Conservation (phyloP, 2,113 vertebrate genomes). For the Spheniscus mendiculus region DNA sequence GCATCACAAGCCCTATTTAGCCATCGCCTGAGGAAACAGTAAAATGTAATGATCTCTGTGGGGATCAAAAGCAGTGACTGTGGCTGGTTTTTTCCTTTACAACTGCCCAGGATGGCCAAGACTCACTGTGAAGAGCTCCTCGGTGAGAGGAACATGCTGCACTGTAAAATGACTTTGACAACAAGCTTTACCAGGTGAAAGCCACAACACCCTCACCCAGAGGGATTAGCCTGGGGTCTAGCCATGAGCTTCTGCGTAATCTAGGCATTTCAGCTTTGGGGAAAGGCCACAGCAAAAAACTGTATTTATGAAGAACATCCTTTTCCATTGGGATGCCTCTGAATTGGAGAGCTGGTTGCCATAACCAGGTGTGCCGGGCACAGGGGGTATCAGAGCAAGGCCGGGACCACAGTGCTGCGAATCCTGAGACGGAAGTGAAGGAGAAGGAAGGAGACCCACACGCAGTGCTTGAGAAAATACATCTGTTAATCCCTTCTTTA, state of each 20-base stretch:
- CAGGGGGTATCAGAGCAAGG: background rate
- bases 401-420: background rate
- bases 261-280: background rate
- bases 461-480: background rate
- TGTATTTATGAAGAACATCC: background rate
- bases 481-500: slow-evolving; percentile 52
- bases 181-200: slow-evolving; percentile 1
- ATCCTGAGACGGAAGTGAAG: background rate
- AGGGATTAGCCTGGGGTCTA: slow-evolving; percentile 21
- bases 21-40: background rate
- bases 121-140: background rate
- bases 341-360: background rate
- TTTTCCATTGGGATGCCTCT: background rate
- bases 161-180: slow-evolving; percentile 11
- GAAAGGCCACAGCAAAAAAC: background rate
- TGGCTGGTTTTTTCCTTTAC: background rate
- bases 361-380: background rate
- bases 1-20: background rate
- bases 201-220: background rate
- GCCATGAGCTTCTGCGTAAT: background rate
- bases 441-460: background rate
- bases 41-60: background rate
- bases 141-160: background rate
- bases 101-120: background rate
- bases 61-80: background rate